Evolutionary conservation across 2,113 vertebrate species (phyloP), one percentile per base, ranked within the genome.

Genomic region (Nyctereutes procyonoides): DNA sequence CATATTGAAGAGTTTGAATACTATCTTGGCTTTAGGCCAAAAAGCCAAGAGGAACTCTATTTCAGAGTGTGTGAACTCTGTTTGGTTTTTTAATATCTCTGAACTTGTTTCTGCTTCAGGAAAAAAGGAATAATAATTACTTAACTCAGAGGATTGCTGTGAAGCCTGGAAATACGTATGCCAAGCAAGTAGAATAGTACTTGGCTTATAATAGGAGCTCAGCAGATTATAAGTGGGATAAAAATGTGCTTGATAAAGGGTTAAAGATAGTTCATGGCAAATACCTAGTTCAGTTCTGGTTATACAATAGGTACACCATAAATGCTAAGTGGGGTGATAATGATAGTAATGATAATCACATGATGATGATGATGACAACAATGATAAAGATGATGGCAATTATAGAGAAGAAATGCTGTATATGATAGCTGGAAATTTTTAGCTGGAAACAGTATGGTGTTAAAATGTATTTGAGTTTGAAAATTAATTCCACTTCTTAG

Each of bases 81-180:
- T 67, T 83, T 83, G 80, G n/a, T 58, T 93, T 90, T 58, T 95
- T 85, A 65, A 38, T 84, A 9, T 93, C n/a, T 76, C 63, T 35
- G 92, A 85, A 22, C 17, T 55, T 77, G 16, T 69, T 96, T 95
- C n/a, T 90, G 35, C 14, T 79, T 93, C 10, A 65, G 35, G 43
- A 82, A 65, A 38, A 83, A 51, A 95, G 8, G 1, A 86, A 88
- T 79, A 24, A 32, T 32, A 35, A 58, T 3, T 43, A 51, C 55
- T 32, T 77, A 19, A 67, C 35, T 87, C 17, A 63, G 30, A 82
- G 22, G 1, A 26, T 22, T 65, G 0, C 43, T 62, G 17, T 51
- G 88, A 93, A 83, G 38, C 8, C 30, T 82, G 15, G 19, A 58
- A 17, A 84, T 38, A 88, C 48, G 8, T 48, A 2, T 35, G 24